Percentiles rank a stretch among this genome's conserved stretches.
phyloP scores from a whole-genome alignment of 2,113 vertebrate species.

The Rhabdornis inornatus region DNA sequence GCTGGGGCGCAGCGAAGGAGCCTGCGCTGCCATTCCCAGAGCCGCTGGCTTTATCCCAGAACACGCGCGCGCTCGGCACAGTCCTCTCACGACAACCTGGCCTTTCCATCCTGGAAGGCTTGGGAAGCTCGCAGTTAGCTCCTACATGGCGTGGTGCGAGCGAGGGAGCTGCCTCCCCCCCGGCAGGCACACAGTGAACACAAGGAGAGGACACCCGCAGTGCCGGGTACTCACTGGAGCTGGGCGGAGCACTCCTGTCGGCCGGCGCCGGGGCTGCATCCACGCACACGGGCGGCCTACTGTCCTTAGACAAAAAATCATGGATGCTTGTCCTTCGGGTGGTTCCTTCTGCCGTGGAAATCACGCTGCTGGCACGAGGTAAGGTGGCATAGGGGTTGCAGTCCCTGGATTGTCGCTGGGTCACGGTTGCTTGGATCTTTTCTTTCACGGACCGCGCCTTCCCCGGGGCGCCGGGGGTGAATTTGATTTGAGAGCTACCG shows the following conservation, averaged over 20 bases:
- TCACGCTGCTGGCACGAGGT: slow-evolving; percentile 96
- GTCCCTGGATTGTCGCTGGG: slow-evolving; percentile 79
- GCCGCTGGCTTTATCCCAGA: slow-evolving; percentile 75
- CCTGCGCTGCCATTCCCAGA: slow-evolving; percentile 43
- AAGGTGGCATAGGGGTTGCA: slow-evolving; percentile 82
- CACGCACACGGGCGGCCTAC: slow-evolving; percentile 83
- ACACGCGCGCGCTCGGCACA: slow-evolving; percentile 67
- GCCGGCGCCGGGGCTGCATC: slow-evolving; percentile 77
- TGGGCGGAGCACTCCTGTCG: slow-evolving; percentile 70
- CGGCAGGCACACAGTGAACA: slow-evolving; percentile 43
- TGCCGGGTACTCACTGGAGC: slow-evolving; percentile 93
- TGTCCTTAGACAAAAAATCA: slow-evolving; percentile 94
- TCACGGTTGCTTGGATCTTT: slow-evolving; percentile 67
- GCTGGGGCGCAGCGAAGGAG: slow-evolving; percentile 67
- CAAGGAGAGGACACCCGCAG: slow-evolving; percentile 57
- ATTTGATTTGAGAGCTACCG: slow-evolving; percentile 75
- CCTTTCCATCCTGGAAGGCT: slow-evolving; percentile 75
- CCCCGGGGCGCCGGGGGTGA: slow-evolving; percentile 72
- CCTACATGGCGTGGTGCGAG: not conserved
- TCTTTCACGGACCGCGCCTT: slow-evolving; percentile 82
- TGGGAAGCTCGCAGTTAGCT: slow-evolving; percentile 52
- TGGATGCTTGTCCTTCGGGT: slow-evolving; percentile 96
- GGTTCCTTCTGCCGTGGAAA: slow-evolving; percentile 94
- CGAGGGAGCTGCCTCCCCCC: slow-evolving; percentile 18
- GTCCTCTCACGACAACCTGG: slow-evolving; percentile 76